Base-by-base conservation (phyloP, 2,888 invertebrate species). In the Ephialtes manifestator region DNA sequence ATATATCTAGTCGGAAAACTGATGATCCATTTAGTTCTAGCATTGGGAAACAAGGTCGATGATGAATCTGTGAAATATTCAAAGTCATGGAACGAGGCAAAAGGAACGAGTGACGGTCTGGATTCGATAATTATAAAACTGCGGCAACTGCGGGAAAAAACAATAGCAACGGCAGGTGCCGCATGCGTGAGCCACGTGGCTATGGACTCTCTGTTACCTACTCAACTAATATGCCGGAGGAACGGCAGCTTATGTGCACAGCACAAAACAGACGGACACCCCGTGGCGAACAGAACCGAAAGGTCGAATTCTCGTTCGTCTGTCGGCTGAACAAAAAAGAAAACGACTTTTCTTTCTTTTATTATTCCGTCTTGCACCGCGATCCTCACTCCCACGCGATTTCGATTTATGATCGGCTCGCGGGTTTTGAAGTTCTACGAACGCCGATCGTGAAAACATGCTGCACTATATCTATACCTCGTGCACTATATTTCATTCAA, bases 161-260 rank as follows among this genome's bases (percentile, higher is more conserved):
- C 24, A 53, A 80, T 72, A 65, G 79, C 28, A 80, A n/a, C 53
- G 63, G 79, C 71, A 80, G 79, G 79, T 79, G 78, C 78, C 60
- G 24, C 20, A 24, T 31, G 53, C 77, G 67, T 70, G 78, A 63
- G 70, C 78, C 78, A 78, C 78, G 78, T 78, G 78, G 76, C 65
- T 20, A n/a, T 68, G 55, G 39, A 46, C 24, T 68, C 53, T 35
- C 53, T 71, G 35, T 48, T 28, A 24, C 39, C 39, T 39, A 58
- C 70, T 35, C 46, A 24, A 39, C 60, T 60, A 79, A 79, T 79
- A 51, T 20, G 31, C 20, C 28, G 46, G 11, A 71, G 58, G 10
- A 39, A 13, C 31, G 46, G 58, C 70, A 70, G 70, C 78, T 60
- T 71, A 60, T 79, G 67, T 78, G 70, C 70, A 79, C 78, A 79